Evolutionary conservation across 2,797 vertebrate genomes (phyloP).

Genomic region (Poecilia picta): DNA sequence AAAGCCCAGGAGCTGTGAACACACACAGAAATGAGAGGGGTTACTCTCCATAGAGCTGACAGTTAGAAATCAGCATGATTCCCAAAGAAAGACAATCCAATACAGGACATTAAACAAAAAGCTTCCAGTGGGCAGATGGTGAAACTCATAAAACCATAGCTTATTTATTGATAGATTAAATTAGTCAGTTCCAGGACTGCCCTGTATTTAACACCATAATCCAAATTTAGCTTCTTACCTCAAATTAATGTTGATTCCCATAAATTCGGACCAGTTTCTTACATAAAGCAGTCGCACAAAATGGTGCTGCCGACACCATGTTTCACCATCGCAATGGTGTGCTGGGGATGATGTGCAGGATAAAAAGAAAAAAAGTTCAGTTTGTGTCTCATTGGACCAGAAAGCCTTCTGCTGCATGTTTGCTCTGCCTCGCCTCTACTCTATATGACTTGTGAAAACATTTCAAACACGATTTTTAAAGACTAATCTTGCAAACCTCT

Average conservation of each 20-base stretch:
- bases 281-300: not conserved
- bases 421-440: not conserved
- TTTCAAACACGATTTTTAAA: not conserved
- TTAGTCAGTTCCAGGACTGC: no score
- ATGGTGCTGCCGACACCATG: not conserved
- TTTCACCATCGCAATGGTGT: not conserved
- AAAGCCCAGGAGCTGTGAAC: constrained; percentile 88
- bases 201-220: not conserved
- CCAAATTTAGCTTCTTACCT: not conserved
- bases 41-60: constrained; percentile 36
- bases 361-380: not conserved
- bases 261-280: not conserved
- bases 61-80: constrained; percentile 28
- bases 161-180: not conserved
- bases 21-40: constrained; percentile 60
- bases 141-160: constrained; percentile 15
- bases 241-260: not conserved
- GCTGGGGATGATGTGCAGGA: not conserved
- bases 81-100: constrained; percentile 15
- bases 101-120: not conserved
- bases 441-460: not conserved
- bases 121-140: not conserved
- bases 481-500: not conserved
- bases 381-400: not conserved
- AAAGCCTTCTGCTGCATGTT: not conserved